phyloP scores from a whole-genome alignment of 1,140 invertebrate genomes.

The Cherax destructor region DNA sequence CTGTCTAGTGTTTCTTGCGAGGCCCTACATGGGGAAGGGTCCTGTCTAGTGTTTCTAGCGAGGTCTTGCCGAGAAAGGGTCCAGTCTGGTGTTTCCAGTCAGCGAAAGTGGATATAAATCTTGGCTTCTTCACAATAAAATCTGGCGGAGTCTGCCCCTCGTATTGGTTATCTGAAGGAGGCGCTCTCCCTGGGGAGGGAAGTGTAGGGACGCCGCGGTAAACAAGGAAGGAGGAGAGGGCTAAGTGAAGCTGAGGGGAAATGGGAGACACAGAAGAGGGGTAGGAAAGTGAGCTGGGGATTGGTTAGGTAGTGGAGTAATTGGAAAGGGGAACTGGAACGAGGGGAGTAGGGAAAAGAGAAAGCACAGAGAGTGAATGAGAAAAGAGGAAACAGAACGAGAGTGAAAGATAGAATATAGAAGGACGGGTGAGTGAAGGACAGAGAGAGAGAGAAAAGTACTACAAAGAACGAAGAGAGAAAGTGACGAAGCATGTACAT shows the following conservation, averaged over 20 bases:
- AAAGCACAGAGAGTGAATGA: background rate
- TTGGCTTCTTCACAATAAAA: conserved; percentile 43
- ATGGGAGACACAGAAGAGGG: background rate
- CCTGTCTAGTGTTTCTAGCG: no score
- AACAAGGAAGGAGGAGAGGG: conserved; percentile 28
- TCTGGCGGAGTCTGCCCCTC: conserved; percentile 24
- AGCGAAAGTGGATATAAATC: conserved; percentile 33
- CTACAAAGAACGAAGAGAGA: no score
- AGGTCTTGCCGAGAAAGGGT: no score
- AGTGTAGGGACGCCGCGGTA: conserved; percentile 29
- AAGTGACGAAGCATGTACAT: no score
- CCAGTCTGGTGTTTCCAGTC: background rate
- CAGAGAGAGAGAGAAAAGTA: background rate
- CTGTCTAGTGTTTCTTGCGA: no score
- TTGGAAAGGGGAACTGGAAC: background rate
- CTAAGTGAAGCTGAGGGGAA: background rate
- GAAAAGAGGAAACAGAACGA: background rate
- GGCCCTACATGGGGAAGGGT: no score
- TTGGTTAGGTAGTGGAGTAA: background rate
- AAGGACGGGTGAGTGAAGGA: background rate
- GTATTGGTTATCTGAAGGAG: conserved; percentile 53
- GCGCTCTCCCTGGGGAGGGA: conserved; percentile 23
- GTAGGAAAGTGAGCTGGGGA: no score
- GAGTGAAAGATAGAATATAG: background rate
- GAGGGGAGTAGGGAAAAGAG: background rate